These are phyloP conservation scores for Psilopsiagon aurifrons DNA, from an alignment of 2,113 vertebrate genomes.

Conservation along the genomic window DNA sequence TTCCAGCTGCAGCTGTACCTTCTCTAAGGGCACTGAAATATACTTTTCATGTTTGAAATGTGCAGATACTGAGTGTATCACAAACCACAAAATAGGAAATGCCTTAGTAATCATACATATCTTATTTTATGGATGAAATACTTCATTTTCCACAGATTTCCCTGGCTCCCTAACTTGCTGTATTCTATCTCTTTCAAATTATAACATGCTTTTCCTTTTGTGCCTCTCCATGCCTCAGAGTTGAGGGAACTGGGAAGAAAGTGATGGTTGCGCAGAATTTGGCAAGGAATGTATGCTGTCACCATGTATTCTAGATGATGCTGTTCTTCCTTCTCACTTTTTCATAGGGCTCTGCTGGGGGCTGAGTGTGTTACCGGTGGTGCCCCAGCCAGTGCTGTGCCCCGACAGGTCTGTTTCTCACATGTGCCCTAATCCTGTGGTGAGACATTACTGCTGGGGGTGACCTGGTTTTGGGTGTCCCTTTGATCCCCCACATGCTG, in stretches of 20 bases:
- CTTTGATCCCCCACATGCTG: slow-evolving; percentile 37
- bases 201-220: neutral
- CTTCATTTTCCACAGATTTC: neutral
- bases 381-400: neutral
- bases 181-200: neutral
- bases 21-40: neutral
- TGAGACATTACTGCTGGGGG: neutral
- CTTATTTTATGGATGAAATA: neutral
- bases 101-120: neutral
- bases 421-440: neutral
- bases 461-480: neutral
- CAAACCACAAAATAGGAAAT: neutral
- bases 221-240: neutral
- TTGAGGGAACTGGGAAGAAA: neutral
- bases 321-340: neutral
- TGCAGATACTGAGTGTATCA: neutral
- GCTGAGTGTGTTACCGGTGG: rapidly evolving
- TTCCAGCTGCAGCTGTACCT: neutral
- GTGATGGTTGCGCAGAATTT: neutral
- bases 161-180: neutral
- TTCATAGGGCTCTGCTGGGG: neutral
- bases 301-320: neutral
- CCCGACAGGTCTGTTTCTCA: neutral
- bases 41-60: neutral
- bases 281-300: neutral